Percentiles rank a stretch among this genome's conserved stretches.
These are phyloP conservation scores for Actinia tenebrosa DNA, from an alignment of 64 coral and sea anemone genomes.

Conservation along the genomic window DNA sequence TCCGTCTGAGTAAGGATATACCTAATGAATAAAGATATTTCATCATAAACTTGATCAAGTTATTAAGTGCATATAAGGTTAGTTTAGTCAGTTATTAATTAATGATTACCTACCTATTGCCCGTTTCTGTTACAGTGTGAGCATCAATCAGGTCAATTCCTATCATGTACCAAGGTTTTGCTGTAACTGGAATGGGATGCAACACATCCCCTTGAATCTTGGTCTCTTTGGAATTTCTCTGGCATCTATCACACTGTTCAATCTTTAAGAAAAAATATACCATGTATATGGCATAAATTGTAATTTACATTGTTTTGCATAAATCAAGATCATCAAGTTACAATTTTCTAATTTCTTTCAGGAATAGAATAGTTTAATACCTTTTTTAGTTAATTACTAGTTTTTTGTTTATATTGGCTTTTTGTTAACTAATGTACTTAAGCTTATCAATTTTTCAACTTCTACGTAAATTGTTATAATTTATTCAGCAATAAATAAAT, in stretches of 20 bases:
- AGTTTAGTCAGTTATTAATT: no score
- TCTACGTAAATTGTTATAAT: no score
- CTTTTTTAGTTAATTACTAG: no score
- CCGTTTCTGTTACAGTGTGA: not conserved
- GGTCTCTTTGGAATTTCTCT: conserved; percentile 21
- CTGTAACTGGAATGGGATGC: conserved; percentile 14
- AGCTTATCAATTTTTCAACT: no score
- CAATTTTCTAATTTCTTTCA: not conserved
- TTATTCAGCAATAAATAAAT: no score
- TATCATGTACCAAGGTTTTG: conserved; percentile 17
- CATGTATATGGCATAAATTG: not conserved
- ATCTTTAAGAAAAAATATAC: not conserved
- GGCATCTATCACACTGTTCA: conserved; percentile 29
- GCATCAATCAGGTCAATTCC: conserved; percentile 13
- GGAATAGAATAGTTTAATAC: no score
- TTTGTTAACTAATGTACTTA: no score
- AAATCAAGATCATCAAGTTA: not conserved
- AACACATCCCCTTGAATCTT: not conserved
- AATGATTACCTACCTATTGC: not conserved
- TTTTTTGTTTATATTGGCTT: no score
- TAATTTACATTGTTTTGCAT: not conserved
- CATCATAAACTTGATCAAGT: no score
- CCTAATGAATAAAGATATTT: no score
- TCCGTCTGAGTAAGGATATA: no score
- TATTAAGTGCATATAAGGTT: no score